Evolutionary conservation across 2,888 invertebrate species (phyloP), one percentile per base, ranked within the genome.

Genomic region (Dorcus hopei): DNA sequence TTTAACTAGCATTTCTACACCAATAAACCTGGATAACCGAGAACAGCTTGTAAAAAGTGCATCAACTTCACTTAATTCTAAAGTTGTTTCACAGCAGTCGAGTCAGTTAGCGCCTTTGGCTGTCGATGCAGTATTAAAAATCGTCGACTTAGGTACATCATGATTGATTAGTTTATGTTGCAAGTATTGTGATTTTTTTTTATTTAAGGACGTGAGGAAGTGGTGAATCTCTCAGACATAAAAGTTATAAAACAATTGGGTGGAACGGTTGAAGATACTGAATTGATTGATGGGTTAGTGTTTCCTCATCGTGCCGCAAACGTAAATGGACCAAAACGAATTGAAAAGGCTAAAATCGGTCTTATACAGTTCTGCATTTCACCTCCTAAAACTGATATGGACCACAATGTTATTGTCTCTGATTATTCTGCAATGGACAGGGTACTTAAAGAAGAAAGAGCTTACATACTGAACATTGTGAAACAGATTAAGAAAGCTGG

Each of bases 381-480:
- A 9, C 95, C 99, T 53, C 99, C 99, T 6, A 99, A 99, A 82
- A 99, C 99, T 56, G 98, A 99, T 89, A 96, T 97, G 95, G 95
- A 96, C 73, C 95, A 95, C 80, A 95, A 90, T 75, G 90, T 94
- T 3, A 86, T 99, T 69, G 95, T 99, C 19, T 95, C 97, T 0
- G 99, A 99, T 78, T 99, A 99, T 78, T 89, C 97, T n/a, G 97
- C 97, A 52, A 99, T 99, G 99, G 99, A 99, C 79, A 87, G 99
- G 58, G 95, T 99, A 0, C 79, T 99, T 59, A 93, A 96, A 74
- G 99, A 99, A 78, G 99, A 99, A 79, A 88, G 99, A 53, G 87
- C 94, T 54, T 99, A 99, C 78, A 97, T 99, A 70, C 82, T 99
- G 57, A 97, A 99, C 74, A 96, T 99, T 73, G 95, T 97, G 4